Base-by-base conservation (phyloP, 2,797 vertebrate genomes). In the Orestias chungarensis region DNA sequence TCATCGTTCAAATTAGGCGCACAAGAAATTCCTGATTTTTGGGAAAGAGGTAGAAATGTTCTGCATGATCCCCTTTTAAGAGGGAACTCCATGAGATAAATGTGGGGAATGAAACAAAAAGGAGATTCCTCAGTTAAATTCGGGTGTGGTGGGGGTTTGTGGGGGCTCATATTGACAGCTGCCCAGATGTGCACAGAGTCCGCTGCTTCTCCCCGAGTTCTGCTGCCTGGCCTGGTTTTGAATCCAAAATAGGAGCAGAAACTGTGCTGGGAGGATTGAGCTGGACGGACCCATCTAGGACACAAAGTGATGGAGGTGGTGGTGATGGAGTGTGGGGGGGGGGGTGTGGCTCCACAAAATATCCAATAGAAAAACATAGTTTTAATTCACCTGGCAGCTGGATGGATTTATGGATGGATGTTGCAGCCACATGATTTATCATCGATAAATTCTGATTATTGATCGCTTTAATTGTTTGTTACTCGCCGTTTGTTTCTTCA, bases 201-300 rank as follows among this genome's bases (percentile, higher is more conserved):
- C 57, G 47, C 69, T 71, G 64, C 66, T 68, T 55, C 66, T 81
- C 68, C 76, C 81, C 74, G 77, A 80, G 84, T 71, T 68, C 70
- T 64, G 74, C 75, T 82, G 80, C 73, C 71, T 91, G 90, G 70
- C 92, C 92, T 91, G 87, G 79, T 92, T 92, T 86, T 25, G 67
- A 84, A 87, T 87, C 89, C 68, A 88, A 90, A 92, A 90, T 91
- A 90, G 90, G 88, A 82, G 77, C 86, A 82, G 85, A 89, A 89
- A 87, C 47, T 89, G 90, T 88, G 89, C 85, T 90, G 88, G 78
- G 84, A 77, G 81, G 80, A 82, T 75, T 27, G 72, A 67, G 70
- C 55, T 79, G 80, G 80, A 85, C 77, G 82, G 81, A 86, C 79
- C 86, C 88, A 89, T 92, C 65, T 91, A 87, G 90, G 88, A 77